phyloP scores from a whole-genome alignment of 2,113 vertebrate species.

The Rhipidura dahli region DNA sequence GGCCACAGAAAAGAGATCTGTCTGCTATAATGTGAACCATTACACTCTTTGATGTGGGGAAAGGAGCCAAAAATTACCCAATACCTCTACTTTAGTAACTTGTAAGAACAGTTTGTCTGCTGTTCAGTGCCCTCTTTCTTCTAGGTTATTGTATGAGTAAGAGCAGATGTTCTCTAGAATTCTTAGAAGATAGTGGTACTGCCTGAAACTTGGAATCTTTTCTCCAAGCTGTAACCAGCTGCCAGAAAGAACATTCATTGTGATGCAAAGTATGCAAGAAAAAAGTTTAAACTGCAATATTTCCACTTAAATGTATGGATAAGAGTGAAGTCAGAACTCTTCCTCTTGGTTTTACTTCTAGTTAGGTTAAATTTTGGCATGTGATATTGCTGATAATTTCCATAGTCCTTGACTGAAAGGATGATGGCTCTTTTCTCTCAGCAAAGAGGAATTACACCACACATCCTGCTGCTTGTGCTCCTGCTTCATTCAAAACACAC shows the following conservation, averaged over 20 bases:
- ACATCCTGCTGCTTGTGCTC: not conserved
- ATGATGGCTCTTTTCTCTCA: not conserved
- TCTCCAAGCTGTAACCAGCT: not conserved
- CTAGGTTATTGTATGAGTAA: not conserved
- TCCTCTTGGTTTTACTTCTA: not conserved
- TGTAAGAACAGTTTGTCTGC: not conserved
- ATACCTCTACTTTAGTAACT: not conserved
- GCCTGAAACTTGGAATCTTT: not conserved
- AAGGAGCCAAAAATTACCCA: not conserved
- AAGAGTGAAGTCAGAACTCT: not conserved
- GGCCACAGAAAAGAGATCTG: not conserved
- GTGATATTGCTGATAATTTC: not conserved
- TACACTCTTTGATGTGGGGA: not conserved
- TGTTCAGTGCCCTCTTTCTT: not conserved
- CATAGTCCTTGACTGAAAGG: not conserved
- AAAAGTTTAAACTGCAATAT: not conserved
- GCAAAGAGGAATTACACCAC: not conserved
- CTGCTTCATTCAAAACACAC: not conserved
- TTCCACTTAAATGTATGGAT: not conserved
- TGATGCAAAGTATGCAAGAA: not conserved
- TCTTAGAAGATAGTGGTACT: not conserved
- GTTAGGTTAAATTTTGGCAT: not conserved
- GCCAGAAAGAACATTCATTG: not conserved
- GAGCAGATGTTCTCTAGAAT: not conserved
- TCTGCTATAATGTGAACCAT: not conserved